phyloP scores from a whole-genome alignment of 2,888 invertebrate genomes.

The Leucoptera coffeella region DNA sequence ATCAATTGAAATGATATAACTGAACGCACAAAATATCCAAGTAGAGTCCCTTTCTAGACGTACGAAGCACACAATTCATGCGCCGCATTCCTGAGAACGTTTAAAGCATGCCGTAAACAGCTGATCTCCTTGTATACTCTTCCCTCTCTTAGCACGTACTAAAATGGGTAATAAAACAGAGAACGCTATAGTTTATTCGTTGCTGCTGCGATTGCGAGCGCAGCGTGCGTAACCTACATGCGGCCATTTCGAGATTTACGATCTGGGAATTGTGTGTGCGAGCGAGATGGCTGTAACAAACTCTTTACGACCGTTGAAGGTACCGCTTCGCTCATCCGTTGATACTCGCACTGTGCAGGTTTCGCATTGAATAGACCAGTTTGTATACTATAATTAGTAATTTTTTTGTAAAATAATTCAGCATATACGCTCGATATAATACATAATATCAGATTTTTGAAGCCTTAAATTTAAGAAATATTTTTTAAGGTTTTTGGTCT shows the following conservation, averaged over 20 bases:
- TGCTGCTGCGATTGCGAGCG: conserved; percentile 40
- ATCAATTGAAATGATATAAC: too few relatives aligned
- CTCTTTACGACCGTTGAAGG: conserved; percentile 36
- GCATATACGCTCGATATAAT: too few relatives aligned
- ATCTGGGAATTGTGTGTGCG: conserved; percentile 55
- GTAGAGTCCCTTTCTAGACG: conserved; percentile 28
- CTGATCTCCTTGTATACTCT: conserved; percentile 47
- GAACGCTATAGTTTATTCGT: conserved; percentile 51
- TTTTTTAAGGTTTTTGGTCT: too few relatives aligned
- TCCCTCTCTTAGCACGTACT: conserved; percentile 44
- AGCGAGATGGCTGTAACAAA: conserved; percentile 46
- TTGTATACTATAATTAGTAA: too few relatives aligned
- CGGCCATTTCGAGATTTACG: conserved; percentile 57
- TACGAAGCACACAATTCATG: conserved; percentile 36
- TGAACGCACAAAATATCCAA: too few relatives aligned
- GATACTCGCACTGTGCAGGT: too few relatives aligned
- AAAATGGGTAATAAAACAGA: conserved; percentile 51
- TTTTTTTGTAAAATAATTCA: too few relatives aligned
- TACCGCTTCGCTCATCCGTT: conserved; percentile 32
- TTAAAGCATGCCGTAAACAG: conserved; percentile 52
- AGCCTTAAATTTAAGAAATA: too few relatives aligned
- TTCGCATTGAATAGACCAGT: too few relatives aligned
- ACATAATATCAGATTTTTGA: too few relatives aligned
- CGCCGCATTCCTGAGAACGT: conserved; percentile 50
- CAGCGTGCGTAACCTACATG: conserved; percentile 55